phyloP scores from a whole-genome alignment of 2,888 invertebrate genomes.

The Amorpha juglandis region DNA sequence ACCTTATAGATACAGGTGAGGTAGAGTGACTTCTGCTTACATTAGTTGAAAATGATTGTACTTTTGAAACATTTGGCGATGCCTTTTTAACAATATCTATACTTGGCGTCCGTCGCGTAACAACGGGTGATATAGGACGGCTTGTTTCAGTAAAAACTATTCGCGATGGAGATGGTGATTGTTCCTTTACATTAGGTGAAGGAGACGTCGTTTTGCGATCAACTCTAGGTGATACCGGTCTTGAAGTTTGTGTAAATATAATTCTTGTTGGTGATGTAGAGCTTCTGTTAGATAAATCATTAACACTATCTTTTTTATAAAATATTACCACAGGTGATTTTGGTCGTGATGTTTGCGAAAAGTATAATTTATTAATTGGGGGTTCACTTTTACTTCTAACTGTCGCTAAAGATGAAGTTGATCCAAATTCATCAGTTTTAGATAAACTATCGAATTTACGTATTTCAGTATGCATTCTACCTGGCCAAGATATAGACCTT shows the following conservation, averaged over 20 bases:
- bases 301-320: slow-evolving; percentile 58
- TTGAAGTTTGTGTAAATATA: slow-evolving; percentile 63
- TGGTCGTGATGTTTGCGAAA: slow-evolving; percentile 79
- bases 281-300: slow-evolving; percentile 41
- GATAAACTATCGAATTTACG: slow-evolving; percentile 78
- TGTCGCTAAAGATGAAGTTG: slow-evolving; percentile 75
- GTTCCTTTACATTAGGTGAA: slow-evolving; percentile 42
- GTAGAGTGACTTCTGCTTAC: slow-evolving; percentile 75
- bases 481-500: slow-evolving; percentile 85
- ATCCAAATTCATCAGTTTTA: slow-evolving; percentile 72
- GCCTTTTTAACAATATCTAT: slow-evolving; percentile 35
- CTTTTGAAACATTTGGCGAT: slow-evolving; percentile 73
- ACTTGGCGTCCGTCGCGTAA: not conserved
- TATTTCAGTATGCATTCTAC: slow-evolving; percentile 81
- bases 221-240: slow-evolving; percentile 69
- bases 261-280: slow-evolving; percentile 61
- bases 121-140: slow-evolving; percentile 1
- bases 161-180: slow-evolving; percentile 55
- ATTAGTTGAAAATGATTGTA: slow-evolving; percentile 44
- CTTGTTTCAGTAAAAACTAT: slow-evolving; percentile 67
- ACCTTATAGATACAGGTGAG: slow-evolving; percentile 85
- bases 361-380: slow-evolving; percentile 80
- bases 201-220: slow-evolving; percentile 30
- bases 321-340: slow-evolving; percentile 73
- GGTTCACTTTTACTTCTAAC: slow-evolving; percentile 87